Evolutionary conservation across 2,113 vertebrate species (phyloP).

Genomic region (Pangasianodon gigas): DNA sequence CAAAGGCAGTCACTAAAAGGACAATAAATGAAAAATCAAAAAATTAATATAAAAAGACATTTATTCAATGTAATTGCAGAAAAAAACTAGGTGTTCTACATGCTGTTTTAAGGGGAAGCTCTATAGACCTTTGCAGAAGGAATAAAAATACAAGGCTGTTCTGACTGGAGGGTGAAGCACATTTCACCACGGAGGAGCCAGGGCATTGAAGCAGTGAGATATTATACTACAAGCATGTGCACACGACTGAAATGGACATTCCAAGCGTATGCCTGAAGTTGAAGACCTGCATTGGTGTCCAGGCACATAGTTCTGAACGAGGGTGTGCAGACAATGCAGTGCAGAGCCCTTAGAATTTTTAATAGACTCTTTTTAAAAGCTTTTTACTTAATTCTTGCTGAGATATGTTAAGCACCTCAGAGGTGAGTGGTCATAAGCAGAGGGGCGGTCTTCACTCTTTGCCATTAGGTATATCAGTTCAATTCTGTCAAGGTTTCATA

Average conservation of each 20-base stretch:
- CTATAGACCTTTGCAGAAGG: too few relatives aligned
- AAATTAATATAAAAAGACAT: background rate
- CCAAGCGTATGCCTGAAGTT: background rate
- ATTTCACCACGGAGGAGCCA: background rate
- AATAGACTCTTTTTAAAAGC: background rate
- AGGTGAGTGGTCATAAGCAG: background rate
- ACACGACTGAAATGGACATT: background rate
- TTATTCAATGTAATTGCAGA: background rate
- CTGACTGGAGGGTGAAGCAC: background rate
- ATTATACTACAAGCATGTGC: background rate
- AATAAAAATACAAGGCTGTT: background rate
- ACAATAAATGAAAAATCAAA: background rate
- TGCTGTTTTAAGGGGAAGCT: background rate
- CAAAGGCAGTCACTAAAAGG: background rate
- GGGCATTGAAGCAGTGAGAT: background rate
- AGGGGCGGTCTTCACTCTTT: background rate
- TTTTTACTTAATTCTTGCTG: background rate
- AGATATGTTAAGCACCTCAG: background rate
- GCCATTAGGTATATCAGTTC: background rate
- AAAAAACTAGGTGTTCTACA: background rate
- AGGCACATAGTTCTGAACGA: background rate
- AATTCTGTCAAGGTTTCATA: background rate
- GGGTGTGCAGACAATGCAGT: background rate
- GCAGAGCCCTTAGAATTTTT: background rate
- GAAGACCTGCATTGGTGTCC: background rate